These are phyloP conservation scores for Pristionchus mayeri DNA, from an alignment of 2,888 invertebrate species.

Conservation along the genomic window DNA sequence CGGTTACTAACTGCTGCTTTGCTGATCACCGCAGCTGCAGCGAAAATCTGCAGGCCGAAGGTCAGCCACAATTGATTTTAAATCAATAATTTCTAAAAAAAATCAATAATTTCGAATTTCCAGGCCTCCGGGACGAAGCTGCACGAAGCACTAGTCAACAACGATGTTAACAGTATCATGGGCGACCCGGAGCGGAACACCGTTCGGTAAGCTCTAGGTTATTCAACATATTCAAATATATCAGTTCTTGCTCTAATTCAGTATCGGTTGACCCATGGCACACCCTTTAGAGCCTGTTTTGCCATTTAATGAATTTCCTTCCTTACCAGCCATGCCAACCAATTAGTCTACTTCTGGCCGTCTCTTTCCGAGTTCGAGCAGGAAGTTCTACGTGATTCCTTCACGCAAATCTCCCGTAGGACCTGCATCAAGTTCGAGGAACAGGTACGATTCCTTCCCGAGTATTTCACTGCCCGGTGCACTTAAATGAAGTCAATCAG, in stretches of 20 bases:
- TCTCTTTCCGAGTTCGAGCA: constrained; percentile 67
- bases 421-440: constrained; percentile 71
- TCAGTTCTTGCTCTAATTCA: too few species aligned
- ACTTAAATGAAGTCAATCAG: too few species aligned
- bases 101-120: not conserved
- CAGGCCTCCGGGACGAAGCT: constrained; percentile 45
- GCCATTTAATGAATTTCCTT: not conserved
- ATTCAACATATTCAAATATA: too few species aligned
- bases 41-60: constrained; percentile 43
- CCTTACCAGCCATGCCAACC: constrained; percentile 60
- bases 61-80: not conserved
- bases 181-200: constrained; percentile 41
- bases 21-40: not conserved
- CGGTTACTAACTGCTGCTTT: not conserved
- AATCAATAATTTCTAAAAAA: not conserved
- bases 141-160: constrained; percentile 21
- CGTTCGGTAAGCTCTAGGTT: constrained; percentile 41
- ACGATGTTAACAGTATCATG: constrained; percentile 44
- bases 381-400: constrained; percentile 64
- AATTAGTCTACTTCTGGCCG: constrained; percentile 75
- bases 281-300: too few species aligned
- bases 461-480: too few species aligned
- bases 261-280: too few species aligned
- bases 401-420: constrained; percentile 69
- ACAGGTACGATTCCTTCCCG: constrained; percentile 49